phyloP scores from a whole-genome alignment of 1,140 invertebrate species.

The Thaumatotibia leucotreta region DNA sequence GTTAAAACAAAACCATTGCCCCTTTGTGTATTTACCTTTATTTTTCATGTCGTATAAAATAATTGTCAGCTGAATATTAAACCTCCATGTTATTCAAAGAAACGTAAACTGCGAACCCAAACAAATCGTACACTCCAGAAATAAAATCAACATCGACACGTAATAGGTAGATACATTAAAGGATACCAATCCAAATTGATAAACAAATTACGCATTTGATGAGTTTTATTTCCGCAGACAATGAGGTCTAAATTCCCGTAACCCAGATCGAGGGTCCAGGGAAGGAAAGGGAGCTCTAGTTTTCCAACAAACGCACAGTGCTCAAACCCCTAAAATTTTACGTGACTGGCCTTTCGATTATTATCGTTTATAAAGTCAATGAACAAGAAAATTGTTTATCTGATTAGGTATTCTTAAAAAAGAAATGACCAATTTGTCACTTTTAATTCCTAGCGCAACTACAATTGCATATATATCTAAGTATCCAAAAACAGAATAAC shows the following conservation, averaged over 20 bases:
- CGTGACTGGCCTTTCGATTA: neutral
- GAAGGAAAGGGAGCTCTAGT: neutral
- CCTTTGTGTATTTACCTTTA: too few relatives aligned
- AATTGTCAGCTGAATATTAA: neutral
- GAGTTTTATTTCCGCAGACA: slow-evolving; percentile 39
- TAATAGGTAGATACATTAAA: slow-evolving; percentile 14
- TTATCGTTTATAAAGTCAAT: too few relatives aligned
- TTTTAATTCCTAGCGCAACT: too few relatives aligned
- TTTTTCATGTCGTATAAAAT: too few relatives aligned
- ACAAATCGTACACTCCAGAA: slow-evolving; percentile 13
- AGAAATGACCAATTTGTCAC: too few relatives aligned
- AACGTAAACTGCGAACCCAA: neutral
- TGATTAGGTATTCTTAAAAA: too few relatives aligned
- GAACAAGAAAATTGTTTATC: too few relatives aligned
- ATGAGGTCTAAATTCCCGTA: slow-evolving; percentile 40
- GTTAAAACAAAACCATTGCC: too few relatives aligned
- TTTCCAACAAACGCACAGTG: slow-evolving; percentile 5
- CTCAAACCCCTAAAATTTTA: neutral
- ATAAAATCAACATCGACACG: slow-evolving; percentile 16
- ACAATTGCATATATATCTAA: too few relatives aligned
- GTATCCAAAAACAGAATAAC: neutral
- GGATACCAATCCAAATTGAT: slow-evolving; percentile 28
- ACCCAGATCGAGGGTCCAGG: slow-evolving; percentile 28
- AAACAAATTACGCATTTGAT: slow-evolving; percentile 42
- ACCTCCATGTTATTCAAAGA: neutral